phyloP scores from a whole-genome alignment of 2,888 invertebrate species.

The Entomobrya multifasciata region DNA sequence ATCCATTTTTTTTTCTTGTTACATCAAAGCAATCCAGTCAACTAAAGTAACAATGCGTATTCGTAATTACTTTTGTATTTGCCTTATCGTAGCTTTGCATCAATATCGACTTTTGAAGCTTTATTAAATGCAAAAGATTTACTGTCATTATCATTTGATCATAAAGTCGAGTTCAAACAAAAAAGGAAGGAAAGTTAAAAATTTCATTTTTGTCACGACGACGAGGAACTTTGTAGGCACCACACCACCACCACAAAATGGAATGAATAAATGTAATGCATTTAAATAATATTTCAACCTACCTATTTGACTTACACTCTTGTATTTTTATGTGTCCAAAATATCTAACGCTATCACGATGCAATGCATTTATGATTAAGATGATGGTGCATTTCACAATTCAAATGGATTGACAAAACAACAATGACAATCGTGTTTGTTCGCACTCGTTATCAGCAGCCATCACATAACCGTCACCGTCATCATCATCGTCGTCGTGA shows the following conservation, averaged over 20 bases:
- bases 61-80: no score
- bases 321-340: slow-evolving; percentile 5
- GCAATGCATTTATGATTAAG: slow-evolving; percentile 34
- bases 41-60: no score
- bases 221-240: slow-evolving; percentile 38
- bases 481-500: neutral
- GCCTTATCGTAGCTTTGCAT: no score
- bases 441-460: slow-evolving; percentile 63
- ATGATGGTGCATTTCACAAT: slow-evolving; percentile 59
- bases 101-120: no score
- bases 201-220: slow-evolving; percentile 34
- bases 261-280: neutral
- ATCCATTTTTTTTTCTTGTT: slow-evolving; percentile 3
- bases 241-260: no score
- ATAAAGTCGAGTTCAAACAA: slow-evolving; percentile 24
- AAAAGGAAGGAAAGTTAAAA: slow-evolving; percentile 6
- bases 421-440: slow-evolving; percentile 72
- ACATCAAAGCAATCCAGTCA: slow-evolving; percentile 15
- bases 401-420: slow-evolving; percentile 58
- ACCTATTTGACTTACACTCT: neutral
- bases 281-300: neutral
- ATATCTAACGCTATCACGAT: slow-evolving; percentile 24
- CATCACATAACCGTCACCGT: slow-evolving; percentile 1
- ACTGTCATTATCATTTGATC: slow-evolving; percentile 34
- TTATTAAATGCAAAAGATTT: neutral